Conservation (phyloP, 2,797 vertebrate species). For the Lindbergichthys nudifrons region DNA sequence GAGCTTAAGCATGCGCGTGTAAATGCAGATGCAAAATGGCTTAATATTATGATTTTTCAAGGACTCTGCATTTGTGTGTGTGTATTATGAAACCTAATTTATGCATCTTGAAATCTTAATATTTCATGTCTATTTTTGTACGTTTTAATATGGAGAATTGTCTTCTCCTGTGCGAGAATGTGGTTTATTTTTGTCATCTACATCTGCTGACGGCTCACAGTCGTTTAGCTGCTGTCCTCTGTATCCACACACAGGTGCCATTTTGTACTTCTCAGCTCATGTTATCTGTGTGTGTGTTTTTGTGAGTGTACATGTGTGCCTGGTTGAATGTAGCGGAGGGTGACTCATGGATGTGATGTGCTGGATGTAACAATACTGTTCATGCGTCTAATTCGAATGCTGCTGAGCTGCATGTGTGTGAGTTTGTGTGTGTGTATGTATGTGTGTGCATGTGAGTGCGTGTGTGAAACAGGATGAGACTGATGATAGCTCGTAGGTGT, state of each 20-base stretch:
- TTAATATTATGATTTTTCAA: slow-evolving; percentile 44
- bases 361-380: slow-evolving; percentile 72
- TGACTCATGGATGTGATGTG: slow-evolving; percentile 77
- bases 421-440: slow-evolving; percentile 38
- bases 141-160: neutral
- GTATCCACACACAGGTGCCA: slow-evolving; percentile 75
- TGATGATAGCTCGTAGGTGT: slow-evolving; percentile 47
- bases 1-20: slow-evolving; percentile 24
- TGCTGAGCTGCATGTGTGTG: slow-evolving; percentile 51
- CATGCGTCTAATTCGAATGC: slow-evolving; percentile 70
- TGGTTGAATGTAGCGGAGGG: slow-evolving; percentile 60
- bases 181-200: slow-evolving; percentile 12
- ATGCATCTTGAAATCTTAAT: neutral
- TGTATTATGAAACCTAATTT: slow-evolving; percentile 16
- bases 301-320: slow-evolving; percentile 16
- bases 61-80: slow-evolving; percentile 7
- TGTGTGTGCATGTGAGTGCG: slow-evolving; percentile 5
- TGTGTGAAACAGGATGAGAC: slow-evolving; percentile 42
- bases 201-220: slow-evolving; percentile 34
- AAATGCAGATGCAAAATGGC: slow-evolving; percentile 50
- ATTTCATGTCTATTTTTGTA: neutral
- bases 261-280: slow-evolving; percentile 73
- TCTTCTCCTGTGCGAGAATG: slow-evolving; percentile 4
- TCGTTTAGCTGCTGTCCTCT: slow-evolving; percentile 46
- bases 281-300: slow-evolving; percentile 23